Conservation (phyloP, 1,140 invertebrate species). For the Drosophila rhopaloa region DNA sequence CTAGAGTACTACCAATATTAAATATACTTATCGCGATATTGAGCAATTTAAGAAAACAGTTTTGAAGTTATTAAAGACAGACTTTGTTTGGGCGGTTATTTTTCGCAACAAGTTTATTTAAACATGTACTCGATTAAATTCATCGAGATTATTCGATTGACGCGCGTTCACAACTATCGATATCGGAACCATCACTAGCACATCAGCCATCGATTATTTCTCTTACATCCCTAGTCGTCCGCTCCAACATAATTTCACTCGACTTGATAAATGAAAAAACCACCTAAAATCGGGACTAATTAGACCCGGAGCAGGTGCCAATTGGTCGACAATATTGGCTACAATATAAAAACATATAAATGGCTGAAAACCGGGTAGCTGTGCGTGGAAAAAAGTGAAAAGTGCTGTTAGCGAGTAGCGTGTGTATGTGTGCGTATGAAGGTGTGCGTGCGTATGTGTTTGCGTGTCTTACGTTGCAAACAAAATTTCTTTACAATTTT, state of each 20-base stretch:
- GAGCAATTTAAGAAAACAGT: too few relatives aligned
- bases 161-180: neutral
- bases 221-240: conserved; percentile 22
- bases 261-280: neutral
- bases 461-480: conserved; percentile 71
- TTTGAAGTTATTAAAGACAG: too few relatives aligned
- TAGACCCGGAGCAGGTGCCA: neutral
- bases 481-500: conserved; percentile 65
- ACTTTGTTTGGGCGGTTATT: too few relatives aligned
- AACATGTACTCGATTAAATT: neutral
- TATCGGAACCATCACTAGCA: neutral
- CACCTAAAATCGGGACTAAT: neutral
- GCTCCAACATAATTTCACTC: conserved; percentile 29
- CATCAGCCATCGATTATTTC: conserved; percentile 9
- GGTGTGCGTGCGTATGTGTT: conserved; percentile 32
- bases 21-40: too few relatives aligned
- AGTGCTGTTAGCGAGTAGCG: conserved; percentile 47
- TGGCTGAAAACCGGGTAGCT: conserved; percentile 8
- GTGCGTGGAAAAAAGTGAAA: conserved; percentile 71
- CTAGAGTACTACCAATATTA: too few relatives aligned
- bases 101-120: neutral
- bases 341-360: neutral
- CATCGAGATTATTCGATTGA: neutral
- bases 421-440: conserved; percentile 31
- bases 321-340: neutral